Base-by-base conservation (phyloP, 2,888 invertebrate genomes). In the Synergus laeviventris region DNA sequence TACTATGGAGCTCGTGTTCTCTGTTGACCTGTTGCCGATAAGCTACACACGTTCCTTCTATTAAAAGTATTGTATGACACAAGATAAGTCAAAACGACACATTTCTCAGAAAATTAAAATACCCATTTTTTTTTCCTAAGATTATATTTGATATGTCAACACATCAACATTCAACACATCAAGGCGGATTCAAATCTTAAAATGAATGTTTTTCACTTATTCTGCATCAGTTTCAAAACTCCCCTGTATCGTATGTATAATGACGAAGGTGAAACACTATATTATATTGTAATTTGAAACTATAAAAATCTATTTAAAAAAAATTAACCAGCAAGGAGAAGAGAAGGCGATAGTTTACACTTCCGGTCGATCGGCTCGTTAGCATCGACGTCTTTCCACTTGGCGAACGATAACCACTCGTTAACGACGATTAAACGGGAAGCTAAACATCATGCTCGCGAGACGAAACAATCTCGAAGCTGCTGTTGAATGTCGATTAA, bases 401-500 rank as follows among this genome's bases (percentile, higher is more conserved):
- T 82, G 85, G 85, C 83, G 84, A 87, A 88, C 88, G 89, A 88
- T 88, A 88, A 88, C 88, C 86, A 83, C 87, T 88, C 87, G 88
- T 88, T 88, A 89, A 88, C 85, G 87, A 86, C 85, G 88, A 88
- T 89, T 88, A 88, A 89, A 87, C 83, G 87, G 86, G 84, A 82
- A 86, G 87, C 87, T 87, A 88, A 89, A 87, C 86, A 86, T 87
- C 85, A 80, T 82, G 85, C 81, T 83, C 84, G 82, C 87, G 87
- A 89, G 89, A 89, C 88, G 87, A 89, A 89, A 89, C 88, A 89
- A 89, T 89, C 87, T 85, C 81, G 81, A 76, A 80, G 84, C 85
- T 82, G 82, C 85, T 82, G 82, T 84, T 74, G 38, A 77, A 77
- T 74, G 75, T 62, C 38, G 80, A 76, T 78, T 77, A 79, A 80